Evolutionary conservation across 2,888 invertebrate genomes (phyloP), one percentile per base, ranked within the genome.

Genomic region (Philereme transversata): DNA sequence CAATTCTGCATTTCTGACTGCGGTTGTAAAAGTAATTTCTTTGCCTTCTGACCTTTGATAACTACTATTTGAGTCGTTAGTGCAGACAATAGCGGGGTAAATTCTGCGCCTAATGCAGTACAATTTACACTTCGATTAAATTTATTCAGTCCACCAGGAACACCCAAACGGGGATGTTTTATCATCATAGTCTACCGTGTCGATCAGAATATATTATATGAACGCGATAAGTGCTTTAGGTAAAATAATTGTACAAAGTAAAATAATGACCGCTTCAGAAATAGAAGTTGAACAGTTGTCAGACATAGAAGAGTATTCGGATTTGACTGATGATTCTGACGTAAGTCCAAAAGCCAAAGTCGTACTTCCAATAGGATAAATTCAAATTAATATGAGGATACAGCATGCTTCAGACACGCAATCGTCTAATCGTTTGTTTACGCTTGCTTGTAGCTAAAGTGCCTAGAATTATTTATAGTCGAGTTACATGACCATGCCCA

Each of bases 401-500:
- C 69, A 67, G 68, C 68, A 74, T 77, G 78, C 75, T 77, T 75
- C 49, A 68, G 69, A 71, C 90, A 90, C 89, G 90, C 90, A 85
- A 87, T 67, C 73, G 70, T 79, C 80, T 86, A 87, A 86, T 87
- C 81, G 78, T 87, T 87, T 84, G 84, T 89, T 88, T 88, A 88
- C 84, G 88, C 89, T 87, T 84, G 81, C 82, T 83, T 83, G 81
- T 82, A 75, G 75, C 79, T 81, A 80, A 87, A 86, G 84, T 82
- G 82, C 79, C 79, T 79, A 73, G 74, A 84, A 80, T 82, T 86
- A 86, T 88, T 87, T 88, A 90, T 85, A 82, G 85, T 77, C 80
- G 68, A 79, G 82, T 90, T 84, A 87, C 90, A 91, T 90, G 91
- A 87, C 84, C 79, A 72, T 82, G 71, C 75, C 78, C 87, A 85